A percentile compares a stretch with the other conserved stretches of the same genome.
phyloP scores from a whole-genome alignment of 2,797 vertebrate species.

The Sebastes iracundus region DNA sequence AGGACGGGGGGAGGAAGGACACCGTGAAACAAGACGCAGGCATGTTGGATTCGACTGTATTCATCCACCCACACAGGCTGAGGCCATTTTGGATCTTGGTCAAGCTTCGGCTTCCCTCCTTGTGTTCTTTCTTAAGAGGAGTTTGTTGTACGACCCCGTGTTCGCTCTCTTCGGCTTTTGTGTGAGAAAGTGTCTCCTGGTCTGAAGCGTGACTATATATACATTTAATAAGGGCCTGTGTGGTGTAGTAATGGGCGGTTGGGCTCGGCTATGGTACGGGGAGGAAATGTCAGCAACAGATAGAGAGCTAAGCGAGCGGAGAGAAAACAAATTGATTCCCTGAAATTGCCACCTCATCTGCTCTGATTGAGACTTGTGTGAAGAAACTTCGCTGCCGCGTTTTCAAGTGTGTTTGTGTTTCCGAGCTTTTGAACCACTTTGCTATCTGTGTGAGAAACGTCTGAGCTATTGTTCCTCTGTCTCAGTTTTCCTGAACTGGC shows the following conservation, averaged over 20 bases:
- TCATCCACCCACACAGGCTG: constrained; percentile 60
- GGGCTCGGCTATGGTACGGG: constrained; percentile 69
- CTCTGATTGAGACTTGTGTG: constrained; percentile 44
- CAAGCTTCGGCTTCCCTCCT: constrained; percentile 49
- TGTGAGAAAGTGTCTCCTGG: constrained; percentile 78
- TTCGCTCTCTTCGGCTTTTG: constrained; percentile 64
- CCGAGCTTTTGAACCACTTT: not conserved
- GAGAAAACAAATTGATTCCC: constrained; percentile 77
- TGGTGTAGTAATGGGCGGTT: constrained; percentile 82
- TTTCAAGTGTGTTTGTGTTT: constrained; percentile 7
- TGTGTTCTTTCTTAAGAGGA: constrained; percentile 35
- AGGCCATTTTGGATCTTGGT: constrained; percentile 71
- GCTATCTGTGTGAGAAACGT: constrained; percentile 24
- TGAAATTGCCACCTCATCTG: constrained; percentile 58
- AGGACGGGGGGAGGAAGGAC: not conserved
- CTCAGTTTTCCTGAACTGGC: constrained; percentile 48
- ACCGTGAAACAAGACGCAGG: constrained; percentile 58
- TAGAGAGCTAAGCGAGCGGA: constrained; percentile 65
- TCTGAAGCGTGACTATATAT: constrained; percentile 85
- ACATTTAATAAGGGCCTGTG: constrained; percentile 87
- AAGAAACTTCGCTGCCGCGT: constrained; percentile 1
- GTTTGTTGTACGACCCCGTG: constrained; percentile 56
- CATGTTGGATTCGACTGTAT: constrained; percentile 56
- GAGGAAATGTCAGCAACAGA: constrained; percentile 79
- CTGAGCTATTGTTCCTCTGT: constrained; percentile 25